Conservation (phyloP, 2,888 invertebrate genomes). For the Brachyopa scutellaris region DNA sequence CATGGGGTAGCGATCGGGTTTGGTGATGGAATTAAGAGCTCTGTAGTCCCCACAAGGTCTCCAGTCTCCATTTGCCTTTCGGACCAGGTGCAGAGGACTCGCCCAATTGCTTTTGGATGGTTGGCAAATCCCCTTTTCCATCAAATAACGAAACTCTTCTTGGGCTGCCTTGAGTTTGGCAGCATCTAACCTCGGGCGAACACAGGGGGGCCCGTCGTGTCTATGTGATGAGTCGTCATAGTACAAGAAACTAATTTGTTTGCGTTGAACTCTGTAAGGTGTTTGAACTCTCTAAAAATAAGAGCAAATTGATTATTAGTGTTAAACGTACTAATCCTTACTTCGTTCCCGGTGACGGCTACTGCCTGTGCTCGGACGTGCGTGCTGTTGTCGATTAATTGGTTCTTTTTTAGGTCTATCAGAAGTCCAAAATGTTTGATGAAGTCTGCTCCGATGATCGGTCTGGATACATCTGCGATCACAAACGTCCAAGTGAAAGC, state of each 20-base stretch:
- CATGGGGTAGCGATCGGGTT: constrained; percentile 77
- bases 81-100: constrained; percentile 28
- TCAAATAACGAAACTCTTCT: too few species aligned
- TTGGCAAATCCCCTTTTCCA: too few species aligned
- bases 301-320: not conserved
- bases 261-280: not conserved
- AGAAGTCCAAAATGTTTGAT: too few species aligned
- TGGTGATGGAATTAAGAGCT: constrained; percentile 74
- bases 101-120: constrained; percentile 21
- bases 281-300: not conserved
- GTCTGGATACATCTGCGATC: too few species aligned
- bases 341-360: not conserved
- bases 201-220: constrained; percentile 18
- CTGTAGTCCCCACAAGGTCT: constrained; percentile 77
- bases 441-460: constrained; percentile 50
- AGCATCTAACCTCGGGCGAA: constrained; percentile 9
- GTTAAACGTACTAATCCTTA: constrained; percentile 5
- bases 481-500: constrained; percentile 46
- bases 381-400: constrained; percentile 19
- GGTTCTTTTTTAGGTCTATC: constrained; percentile 27
- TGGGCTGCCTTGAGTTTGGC: constrained; percentile 40
- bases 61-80: too few species aligned
- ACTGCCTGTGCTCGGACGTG: not conserved
- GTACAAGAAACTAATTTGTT: not conserved
- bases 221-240: constrained; percentile 13